Conservation (phyloP, 2,888 invertebrate genomes). For the Calameuta idolon region DNA sequence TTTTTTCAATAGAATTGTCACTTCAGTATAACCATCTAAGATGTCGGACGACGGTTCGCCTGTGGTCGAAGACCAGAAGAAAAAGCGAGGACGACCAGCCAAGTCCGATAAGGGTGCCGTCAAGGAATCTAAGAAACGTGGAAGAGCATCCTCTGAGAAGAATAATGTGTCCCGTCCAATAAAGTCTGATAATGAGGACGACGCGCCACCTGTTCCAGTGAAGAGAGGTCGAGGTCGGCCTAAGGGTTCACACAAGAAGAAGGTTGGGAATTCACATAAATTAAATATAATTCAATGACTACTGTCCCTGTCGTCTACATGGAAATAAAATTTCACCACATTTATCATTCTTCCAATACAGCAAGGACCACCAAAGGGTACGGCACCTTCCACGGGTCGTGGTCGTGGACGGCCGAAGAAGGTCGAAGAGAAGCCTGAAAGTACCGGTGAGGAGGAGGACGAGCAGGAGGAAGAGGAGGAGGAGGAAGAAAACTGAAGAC, state of each 20-base stretch:
- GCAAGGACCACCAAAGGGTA: conserved; percentile 52
- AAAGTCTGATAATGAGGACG: conserved; percentile 63
- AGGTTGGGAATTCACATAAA: conserved; percentile 41
- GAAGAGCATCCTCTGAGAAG: conserved; percentile 57
- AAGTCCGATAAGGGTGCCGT: conserved; percentile 50
- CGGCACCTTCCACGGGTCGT: conserved; percentile 51
- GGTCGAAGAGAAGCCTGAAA: conserved; percentile 64
- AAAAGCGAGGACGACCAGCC: conserved; percentile 64
- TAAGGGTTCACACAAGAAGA: conserved; percentile 63
- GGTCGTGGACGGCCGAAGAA: conserved; percentile 64
- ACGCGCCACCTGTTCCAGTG: conserved; percentile 57
- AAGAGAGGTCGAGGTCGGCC: conserved; percentile 64
- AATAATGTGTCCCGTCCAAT: conserved; percentile 54
- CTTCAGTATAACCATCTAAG: conserved; percentile 4
- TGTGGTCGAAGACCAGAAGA: conserved; percentile 64
- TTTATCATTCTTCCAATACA: conserved; percentile 28
- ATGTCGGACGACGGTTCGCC: conserved; percentile 66
- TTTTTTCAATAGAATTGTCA: background rate
- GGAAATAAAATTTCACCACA: conserved; percentile 21
- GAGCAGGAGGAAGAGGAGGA: conserved; percentile 65
- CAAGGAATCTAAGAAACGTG: conserved; percentile 63
- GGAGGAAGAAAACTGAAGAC: conserved; percentile 60
- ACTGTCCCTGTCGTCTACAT: background rate
- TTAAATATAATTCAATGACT: background rate
- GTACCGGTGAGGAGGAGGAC: conserved; percentile 63